Percentiles rank a stretch among this genome's conserved stretches.
Conservation (phyloP, 2,797 vertebrate genomes). For the Sebastes dallii region DNA sequence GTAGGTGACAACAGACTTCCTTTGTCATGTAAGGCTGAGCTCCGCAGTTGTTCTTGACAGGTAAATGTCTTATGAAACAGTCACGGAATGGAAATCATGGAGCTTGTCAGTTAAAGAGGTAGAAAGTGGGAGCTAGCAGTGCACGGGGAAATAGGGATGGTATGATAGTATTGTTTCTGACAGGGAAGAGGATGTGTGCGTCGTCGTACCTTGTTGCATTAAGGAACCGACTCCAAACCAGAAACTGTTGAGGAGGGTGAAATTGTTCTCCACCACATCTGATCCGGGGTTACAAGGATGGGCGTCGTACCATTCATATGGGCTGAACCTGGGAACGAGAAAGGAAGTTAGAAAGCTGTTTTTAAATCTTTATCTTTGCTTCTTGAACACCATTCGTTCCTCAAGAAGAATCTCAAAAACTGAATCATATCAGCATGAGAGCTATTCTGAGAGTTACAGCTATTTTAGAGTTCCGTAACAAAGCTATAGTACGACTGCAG, state of each 20-base stretch:
- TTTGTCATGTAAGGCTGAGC: slow-evolving; percentile 79
- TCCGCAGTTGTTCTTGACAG: slow-evolving; percentile 77
- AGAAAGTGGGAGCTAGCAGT: slow-evolving; percentile 36
- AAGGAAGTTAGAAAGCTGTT: not conserved
- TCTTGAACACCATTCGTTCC: not conserved
- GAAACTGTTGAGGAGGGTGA: slow-evolving; percentile 98
- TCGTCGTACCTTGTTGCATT: slow-evolving; percentile 89
- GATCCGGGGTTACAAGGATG: slow-evolving; percentile 98
- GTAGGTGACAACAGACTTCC: slow-evolving; percentile 80
- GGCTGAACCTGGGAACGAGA: slow-evolving; percentile 90
- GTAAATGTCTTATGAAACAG: slow-evolving; percentile 74
- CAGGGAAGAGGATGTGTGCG: slow-evolving; percentile 14
- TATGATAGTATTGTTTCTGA: slow-evolving; percentile 56
- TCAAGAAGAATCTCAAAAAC: not conserved
- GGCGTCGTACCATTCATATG: slow-evolving; percentile 98
- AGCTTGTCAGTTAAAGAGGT: slow-evolving; percentile 71
- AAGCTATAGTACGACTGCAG: not conserved
- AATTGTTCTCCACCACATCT: slow-evolving; percentile 97
- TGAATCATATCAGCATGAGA: not conserved
- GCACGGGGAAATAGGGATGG: not conserved
- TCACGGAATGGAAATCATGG: slow-evolving; percentile 55
- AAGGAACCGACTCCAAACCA: slow-evolving; percentile 98
- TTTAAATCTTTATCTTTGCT: not conserved
- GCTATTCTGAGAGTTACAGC: slow-evolving; percentile 1
- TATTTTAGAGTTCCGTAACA: slow-evolving; percentile 3